phyloP scores from a whole-genome alignment of 2,888 invertebrate genomes.

The Tinea semifulvella region DNA sequence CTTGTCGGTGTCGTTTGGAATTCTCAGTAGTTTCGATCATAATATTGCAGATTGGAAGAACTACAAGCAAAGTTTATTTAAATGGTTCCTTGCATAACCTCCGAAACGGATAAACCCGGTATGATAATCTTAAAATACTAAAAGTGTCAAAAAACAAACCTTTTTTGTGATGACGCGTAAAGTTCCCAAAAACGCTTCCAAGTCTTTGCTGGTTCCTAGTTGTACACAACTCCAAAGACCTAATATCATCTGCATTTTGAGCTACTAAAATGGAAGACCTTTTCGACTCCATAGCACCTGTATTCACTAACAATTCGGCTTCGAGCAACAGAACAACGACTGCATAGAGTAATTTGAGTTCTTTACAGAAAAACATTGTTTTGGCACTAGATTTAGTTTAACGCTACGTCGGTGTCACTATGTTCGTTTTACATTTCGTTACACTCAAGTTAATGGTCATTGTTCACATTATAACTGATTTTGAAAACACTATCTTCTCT shows the following conservation, averaged over 20 bases:
- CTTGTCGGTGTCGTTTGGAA: too few species aligned
- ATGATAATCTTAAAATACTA: too few species aligned
- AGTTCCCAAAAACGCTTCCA: slow-evolving; percentile 58
- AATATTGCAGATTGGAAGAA: too few species aligned
- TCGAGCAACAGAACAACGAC: slow-evolving; percentile 52
- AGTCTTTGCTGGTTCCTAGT: slow-evolving; percentile 52
- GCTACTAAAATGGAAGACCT: slow-evolving; percentile 50
- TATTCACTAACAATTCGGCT: slow-evolving; percentile 51
- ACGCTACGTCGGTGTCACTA: slow-evolving; percentile 45
- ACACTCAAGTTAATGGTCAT: slow-evolving; percentile 61
- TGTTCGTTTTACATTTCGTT: slow-evolving; percentile 25
- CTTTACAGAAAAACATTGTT: slow-evolving; percentile 62
- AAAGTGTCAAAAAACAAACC: slow-evolving; percentile 38
- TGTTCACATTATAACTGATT: slow-evolving; percentile 21
- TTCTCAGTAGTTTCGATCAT: too few species aligned
- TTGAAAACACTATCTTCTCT: slow-evolving; percentile 11
- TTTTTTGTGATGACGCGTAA: slow-evolving; percentile 59
- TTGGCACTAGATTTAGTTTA: slow-evolving; percentile 40
- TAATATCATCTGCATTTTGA: slow-evolving; percentile 51
- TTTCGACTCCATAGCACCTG: slow-evolving; percentile 54
- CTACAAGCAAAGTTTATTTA: too few species aligned
- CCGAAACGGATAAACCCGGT: too few species aligned
- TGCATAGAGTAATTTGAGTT: slow-evolving; percentile 57
- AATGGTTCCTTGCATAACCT: too few species aligned
- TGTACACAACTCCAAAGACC: slow-evolving; percentile 50